Conservation (phyloP, 2,113 vertebrate genomes). For the Phylloscopus trochilus region DNA sequence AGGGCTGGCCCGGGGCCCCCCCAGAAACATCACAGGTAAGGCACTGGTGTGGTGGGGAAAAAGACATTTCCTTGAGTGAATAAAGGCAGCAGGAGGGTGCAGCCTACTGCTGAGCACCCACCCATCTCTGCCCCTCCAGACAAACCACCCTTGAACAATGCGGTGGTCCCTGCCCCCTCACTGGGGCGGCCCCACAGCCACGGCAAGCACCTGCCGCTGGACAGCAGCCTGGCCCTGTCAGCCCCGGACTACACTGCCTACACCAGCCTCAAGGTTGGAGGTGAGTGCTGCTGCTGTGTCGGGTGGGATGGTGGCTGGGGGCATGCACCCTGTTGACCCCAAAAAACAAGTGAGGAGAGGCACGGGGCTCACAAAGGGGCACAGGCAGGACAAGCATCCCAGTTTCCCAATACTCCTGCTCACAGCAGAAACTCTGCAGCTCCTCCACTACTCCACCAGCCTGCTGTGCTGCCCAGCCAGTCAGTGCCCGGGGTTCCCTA, state of each 20-base stretch:
- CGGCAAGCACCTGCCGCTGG: conserved; percentile 29
- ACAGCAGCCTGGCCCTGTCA: conserved; percentile 39
- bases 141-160: conserved; percentile 67
- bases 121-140: conserved; percentile 26
- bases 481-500: neutral
- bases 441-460: neutral
- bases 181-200: conserved; percentile 53
- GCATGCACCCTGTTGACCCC: rapidly evolving
- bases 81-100: rapidly evolving
- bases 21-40: conserved; percentile 71
- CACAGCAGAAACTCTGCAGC: neutral
- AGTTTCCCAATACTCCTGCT: neutral
- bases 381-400: neutral
- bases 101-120: neutral
- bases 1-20: conserved; percentile 44
- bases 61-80: neutral
- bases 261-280: conserved; percentile 67
- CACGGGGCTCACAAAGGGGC: neutral
- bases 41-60: rapidly evolving
- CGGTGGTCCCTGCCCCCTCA: neutral
- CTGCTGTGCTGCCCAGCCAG: neutral
- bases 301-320: rapidly evolving
- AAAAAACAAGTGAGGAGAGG: rapidly evolving
- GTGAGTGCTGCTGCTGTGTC: conserved; percentile 18
- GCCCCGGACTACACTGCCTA: conserved; percentile 57